phyloP scores from a whole-genome alignment of 2,113 vertebrate species.

The Nesoenas mayeri region DNA sequence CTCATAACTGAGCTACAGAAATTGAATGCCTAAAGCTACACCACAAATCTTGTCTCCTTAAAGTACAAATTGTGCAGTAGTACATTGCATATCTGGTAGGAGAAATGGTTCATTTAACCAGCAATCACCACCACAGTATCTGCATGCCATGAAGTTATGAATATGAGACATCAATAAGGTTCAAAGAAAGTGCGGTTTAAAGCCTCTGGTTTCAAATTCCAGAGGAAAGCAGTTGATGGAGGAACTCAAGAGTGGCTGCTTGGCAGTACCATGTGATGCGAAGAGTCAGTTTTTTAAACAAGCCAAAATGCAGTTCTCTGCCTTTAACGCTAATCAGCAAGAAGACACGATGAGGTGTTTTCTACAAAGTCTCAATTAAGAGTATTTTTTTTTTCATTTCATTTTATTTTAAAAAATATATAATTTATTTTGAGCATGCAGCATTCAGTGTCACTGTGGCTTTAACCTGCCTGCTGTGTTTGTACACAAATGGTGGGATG shows the following conservation, averaged over 20 bases:
- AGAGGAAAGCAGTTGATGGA: neutral
- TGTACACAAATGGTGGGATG: neutral
- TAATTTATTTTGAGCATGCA: neutral
- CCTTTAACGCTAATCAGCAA: neutral
- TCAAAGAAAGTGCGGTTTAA: neutral
- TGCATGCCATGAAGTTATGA: neutral
- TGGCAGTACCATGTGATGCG: accelerated
- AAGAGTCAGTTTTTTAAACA: neutral
- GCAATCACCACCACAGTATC: neutral
- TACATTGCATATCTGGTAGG: neutral
- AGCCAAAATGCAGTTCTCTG: neutral
- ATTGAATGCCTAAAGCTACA: neutral
- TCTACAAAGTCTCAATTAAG: neutral
- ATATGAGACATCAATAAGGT: neutral
- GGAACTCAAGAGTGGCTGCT: neutral
- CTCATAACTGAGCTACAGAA: neutral
- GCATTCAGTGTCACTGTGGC: neutral
- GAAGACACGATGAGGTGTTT: neutral
- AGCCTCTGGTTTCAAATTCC: neutral
- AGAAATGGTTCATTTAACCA: neutral
- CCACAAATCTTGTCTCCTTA: neutral
- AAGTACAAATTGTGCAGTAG: neutral
- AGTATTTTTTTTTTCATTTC: neutral
- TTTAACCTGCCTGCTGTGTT: neutral
- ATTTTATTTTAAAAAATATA: no score